phyloP scores from a whole-genome alignment of 2,888 invertebrate genomes.

The Pterostichus niger region DNA sequence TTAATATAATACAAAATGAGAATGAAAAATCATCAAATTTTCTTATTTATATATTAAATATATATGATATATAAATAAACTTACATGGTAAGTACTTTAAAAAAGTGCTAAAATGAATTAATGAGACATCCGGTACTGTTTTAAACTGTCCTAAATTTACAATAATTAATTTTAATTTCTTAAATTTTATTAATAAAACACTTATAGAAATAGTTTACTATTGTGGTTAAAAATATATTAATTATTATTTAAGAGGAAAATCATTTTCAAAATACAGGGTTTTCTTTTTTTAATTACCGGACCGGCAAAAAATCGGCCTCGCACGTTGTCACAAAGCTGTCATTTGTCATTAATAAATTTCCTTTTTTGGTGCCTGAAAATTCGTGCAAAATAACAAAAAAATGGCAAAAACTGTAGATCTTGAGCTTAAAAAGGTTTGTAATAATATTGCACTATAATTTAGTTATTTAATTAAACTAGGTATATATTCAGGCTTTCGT shows the following conservation, averaged over 20 bases:
- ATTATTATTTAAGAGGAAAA: too few relatives aligned
- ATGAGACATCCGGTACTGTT: too few relatives aligned
- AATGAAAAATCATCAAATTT: too few relatives aligned
- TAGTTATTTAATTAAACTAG: constrained; percentile 53
- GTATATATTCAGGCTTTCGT: constrained; percentile 82
- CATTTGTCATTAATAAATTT: constrained; percentile 52
- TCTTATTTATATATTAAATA: too few relatives aligned
- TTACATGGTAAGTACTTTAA: too few relatives aligned
- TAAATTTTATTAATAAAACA: too few relatives aligned
- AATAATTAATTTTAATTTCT: too few relatives aligned
- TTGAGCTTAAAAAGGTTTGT: constrained; percentile 75
- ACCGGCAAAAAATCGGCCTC: not conserved
- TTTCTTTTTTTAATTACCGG: not conserved
- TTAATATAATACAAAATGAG: not conserved
- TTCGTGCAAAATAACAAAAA: constrained; percentile 32
- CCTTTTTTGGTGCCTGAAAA: constrained; percentile 59
- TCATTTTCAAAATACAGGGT: not conserved
- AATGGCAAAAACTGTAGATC: constrained; percentile 72
- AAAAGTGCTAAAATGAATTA: too few relatives aligned
- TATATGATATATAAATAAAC: too few relatives aligned
- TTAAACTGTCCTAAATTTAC: too few relatives aligned
- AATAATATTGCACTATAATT: constrained; percentile 29
- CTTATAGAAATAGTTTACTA: too few relatives aligned
- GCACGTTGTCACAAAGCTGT: constrained; percentile 29
- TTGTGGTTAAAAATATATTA: too few relatives aligned